Evolutionary conservation across 2,113 vertebrate species (phyloP).

Genomic region (Smithornis capensis): DNA sequence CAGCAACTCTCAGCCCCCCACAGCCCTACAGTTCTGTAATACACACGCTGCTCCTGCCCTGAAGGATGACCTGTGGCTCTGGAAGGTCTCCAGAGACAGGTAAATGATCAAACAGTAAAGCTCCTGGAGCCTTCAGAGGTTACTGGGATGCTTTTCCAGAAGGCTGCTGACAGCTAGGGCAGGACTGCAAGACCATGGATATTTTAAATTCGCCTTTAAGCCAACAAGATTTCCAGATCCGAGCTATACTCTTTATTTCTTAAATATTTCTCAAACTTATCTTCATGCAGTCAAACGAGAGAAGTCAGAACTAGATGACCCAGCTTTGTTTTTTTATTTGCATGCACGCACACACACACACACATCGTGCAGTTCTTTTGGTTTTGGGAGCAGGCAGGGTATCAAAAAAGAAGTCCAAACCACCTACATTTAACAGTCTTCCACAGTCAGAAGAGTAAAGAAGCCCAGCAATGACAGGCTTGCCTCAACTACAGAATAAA

Average conservation of each 20-base stretch:
- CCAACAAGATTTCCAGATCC: not conserved
- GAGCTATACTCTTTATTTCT: not conserved
- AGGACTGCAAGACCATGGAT: not conserved
- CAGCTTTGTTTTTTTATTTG: not conserved
- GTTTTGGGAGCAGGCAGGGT: not conserved
- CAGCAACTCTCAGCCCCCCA: not conserved
- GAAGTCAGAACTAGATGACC: not conserved
- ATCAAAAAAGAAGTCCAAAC: not conserved
- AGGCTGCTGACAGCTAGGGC: not conserved
- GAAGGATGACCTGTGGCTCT: not conserved
- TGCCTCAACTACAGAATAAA: not conserved
- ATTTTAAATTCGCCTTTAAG: not conserved
- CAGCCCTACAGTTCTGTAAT: not conserved
- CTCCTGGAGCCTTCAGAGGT: not conserved
- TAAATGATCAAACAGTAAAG: not conserved
- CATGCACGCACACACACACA: not conserved
- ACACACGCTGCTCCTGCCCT: not conserved
- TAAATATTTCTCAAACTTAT: not conserved
- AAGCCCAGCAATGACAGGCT: not conserved
- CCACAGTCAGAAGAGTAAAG: not conserved
- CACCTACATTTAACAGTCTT: not conserved
- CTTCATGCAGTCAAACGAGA: not conserved
- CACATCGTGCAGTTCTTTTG: not conserved
- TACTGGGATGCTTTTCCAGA: not conserved
- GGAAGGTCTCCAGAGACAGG: not conserved